Evolutionary conservation across 2,888 invertebrate species (phyloP).

Genomic region (Acanthoscelides obtectus): DNA sequence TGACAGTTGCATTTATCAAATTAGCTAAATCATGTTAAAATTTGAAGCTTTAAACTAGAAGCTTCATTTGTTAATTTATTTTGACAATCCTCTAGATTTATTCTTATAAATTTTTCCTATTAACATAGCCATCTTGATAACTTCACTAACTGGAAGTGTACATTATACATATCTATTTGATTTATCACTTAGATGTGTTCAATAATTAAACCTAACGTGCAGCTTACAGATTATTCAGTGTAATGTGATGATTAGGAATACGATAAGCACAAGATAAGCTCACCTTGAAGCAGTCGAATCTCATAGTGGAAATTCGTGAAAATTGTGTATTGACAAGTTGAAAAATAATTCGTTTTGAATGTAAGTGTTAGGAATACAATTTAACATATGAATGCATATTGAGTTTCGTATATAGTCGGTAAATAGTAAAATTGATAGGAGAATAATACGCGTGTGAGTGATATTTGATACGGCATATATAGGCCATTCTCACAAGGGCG

Average conservation of each 20-base stretch:
- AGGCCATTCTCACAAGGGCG: too few species aligned
- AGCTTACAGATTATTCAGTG: background rate
- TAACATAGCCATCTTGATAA: background rate
- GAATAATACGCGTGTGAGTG: background rate
- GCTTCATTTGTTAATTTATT: too few species aligned
- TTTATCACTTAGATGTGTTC: background rate
- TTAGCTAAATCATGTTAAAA: too few species aligned
- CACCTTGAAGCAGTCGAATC: background rate
- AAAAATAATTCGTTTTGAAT: background rate
- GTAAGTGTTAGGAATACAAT: background rate
- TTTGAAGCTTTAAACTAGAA: too few species aligned
- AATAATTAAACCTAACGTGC: background rate
- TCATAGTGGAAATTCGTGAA: background rate
- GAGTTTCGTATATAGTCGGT: background rate
- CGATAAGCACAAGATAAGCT: background rate
- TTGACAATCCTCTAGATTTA: too few species aligned
- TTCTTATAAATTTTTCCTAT: background rate
- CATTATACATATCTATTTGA: background rate
- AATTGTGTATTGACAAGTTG: background rate
- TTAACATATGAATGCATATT: background rate
- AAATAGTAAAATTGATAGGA: background rate
- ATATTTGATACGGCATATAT: background rate
- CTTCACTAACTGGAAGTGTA: background rate
- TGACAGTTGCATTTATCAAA: too few species aligned
- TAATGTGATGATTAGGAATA: background rate